A percentile compares a stretch with the other conserved stretches of the same genome.
phyloP scores from a whole-genome alignment of 2,888 invertebrate species.

The Leptinotarsa juncta region DNA sequence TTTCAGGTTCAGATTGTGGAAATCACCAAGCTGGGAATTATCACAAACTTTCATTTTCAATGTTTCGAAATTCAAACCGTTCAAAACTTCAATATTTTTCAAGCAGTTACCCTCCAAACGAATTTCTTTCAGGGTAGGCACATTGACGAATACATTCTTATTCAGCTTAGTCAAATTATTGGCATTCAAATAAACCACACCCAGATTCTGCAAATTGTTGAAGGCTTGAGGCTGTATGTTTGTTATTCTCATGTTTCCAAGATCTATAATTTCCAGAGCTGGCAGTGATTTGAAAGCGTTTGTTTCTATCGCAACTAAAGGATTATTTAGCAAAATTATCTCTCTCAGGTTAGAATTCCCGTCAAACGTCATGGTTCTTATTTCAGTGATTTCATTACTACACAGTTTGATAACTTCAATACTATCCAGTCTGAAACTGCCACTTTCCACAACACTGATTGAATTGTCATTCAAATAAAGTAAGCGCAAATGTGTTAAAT shows the following conservation, averaged over 20 bases:
- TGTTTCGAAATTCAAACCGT: slow-evolving; percentile 19
- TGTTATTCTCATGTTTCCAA: slow-evolving; percentile 26
- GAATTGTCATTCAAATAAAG: slow-evolving; percentile 34
- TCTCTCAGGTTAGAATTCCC: slow-evolving; percentile 26
- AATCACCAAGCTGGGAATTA: neutral
- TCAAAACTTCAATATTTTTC: slow-evolving; percentile 16
- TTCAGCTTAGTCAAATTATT: slow-evolving; percentile 22
- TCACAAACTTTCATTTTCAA: slow-evolving; percentile 14
- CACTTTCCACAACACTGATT: slow-evolving; percentile 21
- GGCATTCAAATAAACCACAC: slow-evolving; percentile 31
- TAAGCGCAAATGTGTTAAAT: slow-evolving; percentile 22
- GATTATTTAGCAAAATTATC: slow-evolving; percentile 34
- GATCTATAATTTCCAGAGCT: slow-evolving; percentile 21
- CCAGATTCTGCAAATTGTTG: slow-evolving; percentile 26
- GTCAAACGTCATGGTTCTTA: slow-evolving; percentile 28
- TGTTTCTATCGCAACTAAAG: slow-evolving; percentile 28
- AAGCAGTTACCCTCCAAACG: slow-evolving; percentile 19
- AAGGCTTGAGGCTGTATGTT: slow-evolving; percentile 32
- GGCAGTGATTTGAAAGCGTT: slow-evolving; percentile 34
- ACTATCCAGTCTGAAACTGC: slow-evolving; percentile 27
- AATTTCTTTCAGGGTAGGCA: slow-evolving; percentile 24
- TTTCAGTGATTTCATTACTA: slow-evolving; percentile 29
- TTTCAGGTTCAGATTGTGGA: slow-evolving; percentile 19
- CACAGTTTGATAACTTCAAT: slow-evolving; percentile 28
- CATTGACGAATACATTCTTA: neutral